phyloP scores from a whole-genome alignment of 2,113 vertebrate species.

The Eudyptes chrysolophus region DNA sequence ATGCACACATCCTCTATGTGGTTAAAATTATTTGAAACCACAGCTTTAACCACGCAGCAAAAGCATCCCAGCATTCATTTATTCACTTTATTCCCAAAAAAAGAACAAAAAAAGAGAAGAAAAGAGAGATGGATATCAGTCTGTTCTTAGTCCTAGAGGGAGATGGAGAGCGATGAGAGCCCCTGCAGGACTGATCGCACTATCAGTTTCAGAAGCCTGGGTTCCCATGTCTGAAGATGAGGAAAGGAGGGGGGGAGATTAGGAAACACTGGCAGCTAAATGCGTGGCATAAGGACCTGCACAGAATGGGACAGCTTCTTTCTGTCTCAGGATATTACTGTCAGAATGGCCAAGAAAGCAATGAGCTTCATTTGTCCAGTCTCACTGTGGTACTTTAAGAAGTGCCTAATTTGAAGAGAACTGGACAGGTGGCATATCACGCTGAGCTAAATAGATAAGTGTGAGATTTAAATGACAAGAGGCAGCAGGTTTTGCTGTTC shows the following conservation, averaged over 20 bases:
- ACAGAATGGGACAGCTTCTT: background rate
- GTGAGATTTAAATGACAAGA: constrained; percentile 33
- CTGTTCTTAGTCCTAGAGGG: background rate
- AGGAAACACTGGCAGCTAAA: background rate
- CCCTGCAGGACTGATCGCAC: background rate
- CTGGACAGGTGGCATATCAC: background rate
- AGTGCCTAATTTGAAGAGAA: background rate
- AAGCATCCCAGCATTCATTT: background rate
- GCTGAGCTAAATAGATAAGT: constrained; percentile 20
- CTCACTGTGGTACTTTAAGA: background rate
- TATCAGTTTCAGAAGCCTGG: background rate
- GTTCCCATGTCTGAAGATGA: background rate
- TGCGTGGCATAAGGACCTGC: background rate
- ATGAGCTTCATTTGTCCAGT: background rate
- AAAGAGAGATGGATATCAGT: background rate
- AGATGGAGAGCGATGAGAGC: background rate
- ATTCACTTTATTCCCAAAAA: background rate
- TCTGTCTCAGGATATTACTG: background rate
- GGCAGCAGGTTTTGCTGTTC: background rate
- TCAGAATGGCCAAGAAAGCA: background rate
- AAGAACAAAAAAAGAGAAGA: background rate
- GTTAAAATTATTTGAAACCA: background rate
- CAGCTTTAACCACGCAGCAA: background rate
- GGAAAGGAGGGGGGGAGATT: background rate
- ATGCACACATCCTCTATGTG: background rate